phyloP scores from a whole-genome alignment of 2,888 invertebrate species.

The Cosmia pyralina region DNA sequence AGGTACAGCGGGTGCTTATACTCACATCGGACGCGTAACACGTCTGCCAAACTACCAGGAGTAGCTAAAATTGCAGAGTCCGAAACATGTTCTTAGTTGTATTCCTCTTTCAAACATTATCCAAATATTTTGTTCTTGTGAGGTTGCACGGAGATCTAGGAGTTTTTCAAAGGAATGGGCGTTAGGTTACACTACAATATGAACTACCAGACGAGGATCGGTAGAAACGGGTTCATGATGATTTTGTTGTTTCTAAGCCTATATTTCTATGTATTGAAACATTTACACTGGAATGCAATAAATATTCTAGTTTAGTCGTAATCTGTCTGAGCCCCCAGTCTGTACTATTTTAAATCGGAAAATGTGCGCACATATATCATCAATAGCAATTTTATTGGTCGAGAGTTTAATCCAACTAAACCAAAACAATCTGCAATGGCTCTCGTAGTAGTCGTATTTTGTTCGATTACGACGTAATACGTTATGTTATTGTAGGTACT shows the following conservation, averaged over 20 bases:
- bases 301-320: constrained; percentile 52
- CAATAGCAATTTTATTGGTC: constrained; percentile 52
- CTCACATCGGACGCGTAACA: background rate
- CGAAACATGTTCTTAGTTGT: background rate
- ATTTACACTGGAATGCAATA: constrained; percentile 49
- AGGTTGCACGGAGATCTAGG: background rate
- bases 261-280: constrained; percentile 46
- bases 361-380: constrained; percentile 54
- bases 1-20: background rate
- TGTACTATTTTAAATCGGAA: constrained; percentile 56
- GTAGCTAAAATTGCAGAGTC: background rate
- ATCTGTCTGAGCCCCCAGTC: constrained; percentile 57
- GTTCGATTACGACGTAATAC: constrained; percentile 30
- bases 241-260: constrained; percentile 33
- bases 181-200: background rate
- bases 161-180: background rate
- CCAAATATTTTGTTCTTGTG: constrained; percentile 1
- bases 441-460: constrained; percentile 15
- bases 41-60: background rate
- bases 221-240: constrained; percentile 23
- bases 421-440: constrained; percentile 35
- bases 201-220: constrained; percentile 4
- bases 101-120: constrained; percentile 2
- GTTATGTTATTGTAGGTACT: constrained; percentile 12
- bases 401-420: constrained; percentile 50